phyloP scores from a whole-genome alignment of 1,140 invertebrate genomes.

The Meloidogyne hapla region DNA sequence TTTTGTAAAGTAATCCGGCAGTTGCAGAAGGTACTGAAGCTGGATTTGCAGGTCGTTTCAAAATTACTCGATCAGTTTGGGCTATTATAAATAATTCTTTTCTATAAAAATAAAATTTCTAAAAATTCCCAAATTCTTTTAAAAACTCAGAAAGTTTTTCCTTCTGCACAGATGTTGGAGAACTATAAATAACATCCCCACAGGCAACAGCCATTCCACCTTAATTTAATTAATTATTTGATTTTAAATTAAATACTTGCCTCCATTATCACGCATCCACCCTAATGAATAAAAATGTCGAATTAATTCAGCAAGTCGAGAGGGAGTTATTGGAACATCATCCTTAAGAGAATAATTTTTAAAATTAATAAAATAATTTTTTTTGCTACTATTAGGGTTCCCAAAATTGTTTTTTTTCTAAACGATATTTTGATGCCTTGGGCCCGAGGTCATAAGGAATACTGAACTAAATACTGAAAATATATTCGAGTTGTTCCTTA shows the following conservation, averaged over 20 bases:
- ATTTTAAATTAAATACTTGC: neutral
- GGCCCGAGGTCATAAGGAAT: no score
- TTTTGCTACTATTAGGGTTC: no score
- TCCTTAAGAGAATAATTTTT: neutral
- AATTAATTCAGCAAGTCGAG: conserved; percentile 25
- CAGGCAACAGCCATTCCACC: conserved; percentile 81
- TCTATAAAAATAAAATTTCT: conserved; percentile 4
- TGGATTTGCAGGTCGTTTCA: conserved; percentile 17
- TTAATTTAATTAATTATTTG: neutral
- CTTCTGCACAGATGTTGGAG: conserved; percentile 95
- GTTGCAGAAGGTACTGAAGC: conserved; percentile 18
- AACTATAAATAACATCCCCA: conserved; percentile 83
- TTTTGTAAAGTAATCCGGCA: conserved; percentile 53
- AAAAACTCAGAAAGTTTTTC: conserved; percentile 69
- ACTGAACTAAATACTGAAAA: no score
- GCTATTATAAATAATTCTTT: conserved; percentile 25
- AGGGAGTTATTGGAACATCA: conserved; percentile 19
- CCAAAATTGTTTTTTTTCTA: no score
- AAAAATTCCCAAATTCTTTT: neutral
- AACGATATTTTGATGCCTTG: no score
- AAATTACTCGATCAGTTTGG: conserved; percentile 54
- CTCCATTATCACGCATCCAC: conserved; percentile 71
- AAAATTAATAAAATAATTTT: neutral
- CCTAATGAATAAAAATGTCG: conserved; percentile 27
- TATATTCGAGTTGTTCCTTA: no score